Conservation (phyloP, 2,113 vertebrate genomes). For the Salvelinus fontinalis region DNA sequence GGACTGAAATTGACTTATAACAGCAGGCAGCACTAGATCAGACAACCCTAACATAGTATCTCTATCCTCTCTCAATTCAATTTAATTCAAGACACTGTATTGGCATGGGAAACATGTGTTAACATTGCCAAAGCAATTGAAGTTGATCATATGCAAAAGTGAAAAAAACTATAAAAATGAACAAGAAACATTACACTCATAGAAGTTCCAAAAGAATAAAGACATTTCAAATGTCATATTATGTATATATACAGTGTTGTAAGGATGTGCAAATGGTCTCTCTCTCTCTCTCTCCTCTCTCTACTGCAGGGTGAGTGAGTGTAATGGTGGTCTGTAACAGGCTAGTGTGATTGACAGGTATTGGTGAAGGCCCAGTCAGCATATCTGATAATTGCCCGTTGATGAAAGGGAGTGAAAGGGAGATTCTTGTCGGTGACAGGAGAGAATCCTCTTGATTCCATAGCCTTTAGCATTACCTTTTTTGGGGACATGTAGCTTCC, state of each 20-base stretch:
- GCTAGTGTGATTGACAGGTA: slow-evolving; percentile 42
- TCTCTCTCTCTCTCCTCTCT: not conserved
- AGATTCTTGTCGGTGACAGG: slow-evolving; percentile 1
- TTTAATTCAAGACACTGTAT: too few relatives aligned
- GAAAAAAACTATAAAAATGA: too few relatives aligned
- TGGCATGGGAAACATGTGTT: too few relatives aligned
- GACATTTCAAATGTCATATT: too few relatives aligned
- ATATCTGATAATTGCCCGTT: slow-evolving; percentile 59
- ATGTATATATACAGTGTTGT: too few relatives aligned
- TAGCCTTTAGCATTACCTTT: slow-evolving; percentile 42
- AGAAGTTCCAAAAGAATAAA: too few relatives aligned
- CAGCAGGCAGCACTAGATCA: not conserved
- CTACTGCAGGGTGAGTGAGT: not conserved
- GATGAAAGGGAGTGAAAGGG: slow-evolving; percentile 12
- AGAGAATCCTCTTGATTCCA: slow-evolving; percentile 17
- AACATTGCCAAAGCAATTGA: too few relatives aligned
- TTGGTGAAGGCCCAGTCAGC: slow-evolving; percentile 44
- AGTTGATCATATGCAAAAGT: too few relatives aligned
- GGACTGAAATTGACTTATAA: not conserved
- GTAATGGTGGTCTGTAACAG: not conserved
- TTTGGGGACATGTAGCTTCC: slow-evolving; percentile 18
- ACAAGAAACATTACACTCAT: too few relatives aligned
- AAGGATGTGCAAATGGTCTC: too few relatives aligned
- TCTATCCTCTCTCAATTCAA: not conserved
- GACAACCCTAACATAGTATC: not conserved